Base-by-base conservation (phyloP, 2,888 invertebrate genomes). In the Megaustenia siamemsis region DNA sequence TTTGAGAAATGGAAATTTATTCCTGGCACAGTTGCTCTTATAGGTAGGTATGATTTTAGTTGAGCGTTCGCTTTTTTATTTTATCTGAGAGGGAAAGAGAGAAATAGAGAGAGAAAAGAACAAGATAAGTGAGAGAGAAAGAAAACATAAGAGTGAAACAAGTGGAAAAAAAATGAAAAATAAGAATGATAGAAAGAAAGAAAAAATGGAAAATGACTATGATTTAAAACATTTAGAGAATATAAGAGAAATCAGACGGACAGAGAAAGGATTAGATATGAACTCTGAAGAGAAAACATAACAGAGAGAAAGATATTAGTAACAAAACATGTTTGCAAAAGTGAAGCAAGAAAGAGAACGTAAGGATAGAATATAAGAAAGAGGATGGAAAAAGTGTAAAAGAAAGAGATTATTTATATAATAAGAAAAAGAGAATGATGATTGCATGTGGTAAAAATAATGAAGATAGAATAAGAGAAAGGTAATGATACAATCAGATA, bases 161-260 rank as follows among this genome's bases (percentile, higher is more conserved):
- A 78, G 78, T 60, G 71, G 63, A 53, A 75, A 43, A 53, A 82
- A 45, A 12, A 82, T 24, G n/a, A 63, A 32, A 28, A 82, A 35
- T 71, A 73, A 68, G 32, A 79, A 75, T 60, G 75, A 75, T 35
- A 79, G 63, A 53, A 79, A 68, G 28, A 79, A 53, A 77, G 77
- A 53, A 77, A 60, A 53, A 77, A 60, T 32, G 56, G 77, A 53
- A 77, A 60, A 53, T 56, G 53, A 12, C 15, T 21, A 69, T 6
- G n/a, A 40, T 5, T 43, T 43, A 71, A 24, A 56, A 83, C 66
- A 49, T 63, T 63, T 49, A 69, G 75, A 73, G 38, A 10, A 60
- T 43, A 63, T 43, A 40, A 24, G 24, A 60, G 60, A 32, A 40
- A n/a, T 24, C 15, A 35, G 24, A 69, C 32, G 10, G 12, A 15